phyloP scores from a whole-genome alignment of 2,797 vertebrate species.

The Cuniculus paca region DNA sequence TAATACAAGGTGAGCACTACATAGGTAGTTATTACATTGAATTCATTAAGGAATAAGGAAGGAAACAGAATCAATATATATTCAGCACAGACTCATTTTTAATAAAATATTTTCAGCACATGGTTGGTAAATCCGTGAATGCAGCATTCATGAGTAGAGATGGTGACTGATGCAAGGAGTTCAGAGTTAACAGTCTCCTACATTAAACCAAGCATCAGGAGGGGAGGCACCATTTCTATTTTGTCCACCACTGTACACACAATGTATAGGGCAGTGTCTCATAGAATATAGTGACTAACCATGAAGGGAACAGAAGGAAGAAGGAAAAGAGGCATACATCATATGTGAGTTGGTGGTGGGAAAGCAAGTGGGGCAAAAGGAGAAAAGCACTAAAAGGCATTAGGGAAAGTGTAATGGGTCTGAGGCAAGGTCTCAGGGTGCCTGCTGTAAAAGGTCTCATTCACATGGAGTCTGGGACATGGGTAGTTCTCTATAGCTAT shows the following conservation, averaged over 20 bases:
- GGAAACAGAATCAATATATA: not conserved
- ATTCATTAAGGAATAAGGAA: not conserved
- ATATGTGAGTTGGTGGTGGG: not conserved
- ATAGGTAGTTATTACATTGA: not conserved
- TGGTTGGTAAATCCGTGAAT: not conserved
- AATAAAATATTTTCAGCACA: not conserved
- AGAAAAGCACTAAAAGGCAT: not conserved
- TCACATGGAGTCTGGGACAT: not conserved
- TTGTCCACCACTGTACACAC: not conserved
- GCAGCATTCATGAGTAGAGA: not conserved
- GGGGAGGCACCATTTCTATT: not conserved
- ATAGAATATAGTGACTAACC: not conserved
- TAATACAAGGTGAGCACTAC: not conserved
- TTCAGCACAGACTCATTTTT: not conserved
- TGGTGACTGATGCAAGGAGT: not conserved
- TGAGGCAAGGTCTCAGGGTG: not conserved
- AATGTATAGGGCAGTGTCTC: rapidly evolving
- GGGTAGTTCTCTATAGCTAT: not conserved
- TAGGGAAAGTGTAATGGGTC: not conserved
- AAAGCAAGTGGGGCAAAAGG: not conserved
- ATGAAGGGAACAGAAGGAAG: not conserved
- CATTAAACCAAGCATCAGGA: not conserved
- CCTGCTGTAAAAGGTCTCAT: not conserved
- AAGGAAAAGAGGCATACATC: not conserved
- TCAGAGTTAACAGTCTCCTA: not conserved